Base-by-base conservation (phyloP, 1,140 invertebrate genomes). In the Zaprionus lachaisei region DNA sequence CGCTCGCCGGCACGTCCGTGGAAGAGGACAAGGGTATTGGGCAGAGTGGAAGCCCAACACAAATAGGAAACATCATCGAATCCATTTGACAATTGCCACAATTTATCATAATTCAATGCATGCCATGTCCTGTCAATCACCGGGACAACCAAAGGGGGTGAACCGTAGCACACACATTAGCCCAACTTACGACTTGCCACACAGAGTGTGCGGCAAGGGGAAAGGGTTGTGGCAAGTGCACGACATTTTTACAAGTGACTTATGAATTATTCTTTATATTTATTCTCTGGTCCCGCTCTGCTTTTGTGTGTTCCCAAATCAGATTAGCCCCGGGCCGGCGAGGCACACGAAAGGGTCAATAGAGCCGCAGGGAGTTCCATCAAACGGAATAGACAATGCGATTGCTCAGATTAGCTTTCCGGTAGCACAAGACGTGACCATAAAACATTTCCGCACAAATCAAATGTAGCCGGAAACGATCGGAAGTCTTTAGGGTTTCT, bases 81-180 rank as follows among this genome's bases (percentile, higher is more conserved):
- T 72, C 70, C 80, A 75, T 86, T 91, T 91, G 86, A 83, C 86
- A 91, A 86, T 91, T 91, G 86, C 82, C 86, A 91, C 86, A 91
- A 91, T 91, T 91, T 91, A 91, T 91, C 86, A 91, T 91, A 91
- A 91, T 91, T 91, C 86, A 91, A 91, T 91, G 79, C 86, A 91
- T 86, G 86, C 57, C 83, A 87, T 87, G 78, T 86, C 83, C 83
- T 86, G 83, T 91, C 87, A 86, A 83, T 91, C 86, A 91, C 63
- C 61, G 51, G 20, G 68, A 75, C 78, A 60, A 34, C 34, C 61
- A 90, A 91, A 34, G 31, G 66, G 82, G 86, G 74, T 78, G 74
- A 91, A 71, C 28, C 49, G 5, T 20, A 11, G 49, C 26, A 58
- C 74, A 78, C 77, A 90, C 80, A 78, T 91, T 86, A 72, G 80